Evolutionary conservation across 2,888 invertebrate genomes (phyloP), one percentile per base, ranked within the genome.

Genomic region (Lacanobia wlatinum): DNA sequence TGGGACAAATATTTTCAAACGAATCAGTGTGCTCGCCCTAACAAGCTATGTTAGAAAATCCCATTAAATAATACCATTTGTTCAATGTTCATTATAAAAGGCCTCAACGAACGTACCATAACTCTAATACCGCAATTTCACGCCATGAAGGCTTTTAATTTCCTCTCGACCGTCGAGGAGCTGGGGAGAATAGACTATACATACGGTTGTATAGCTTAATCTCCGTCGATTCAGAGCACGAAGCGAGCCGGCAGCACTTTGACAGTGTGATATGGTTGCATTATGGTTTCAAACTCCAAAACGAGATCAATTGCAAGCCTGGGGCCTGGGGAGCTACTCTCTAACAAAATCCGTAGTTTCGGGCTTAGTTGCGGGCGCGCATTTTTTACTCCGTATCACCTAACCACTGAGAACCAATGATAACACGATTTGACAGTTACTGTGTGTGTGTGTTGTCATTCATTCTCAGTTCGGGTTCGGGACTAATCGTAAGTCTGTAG

Each of bases 71-170:
- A 38, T 10, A 48, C 8, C n/a, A 48, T 66, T 67, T 21, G 18
- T 59, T 52, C 28, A 59, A 59, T 40, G 52, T 78, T 59, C 21
- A 73, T 59, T 40, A 46, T 14, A 59, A 52, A 76, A 59, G 14
- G 14, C 21, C 28, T 68, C 70, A 52, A 77, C 38, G 38, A 46
- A 68, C 38, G 28, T 38, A 59, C 59, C 69, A 71, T 61, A 50
- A 43, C 56, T 56, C 38, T 56, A 43, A 58, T 62, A 56, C 64
- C 69, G 23, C 58, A 73, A 68, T 79, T 73, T 73, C 58, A 79
- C 65, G 73, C n/a, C 18, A 43, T 59, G 34, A 56, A 46, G 23
- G 50, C 50, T 78, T 78, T 83, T 78, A 66, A 78, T 79, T 82
- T 71, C 58, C 59, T 14, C 40, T 34, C 28, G 46, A 52, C 14